Conservation (phyloP, 2,888 invertebrate species). For the Pristionchus mayeri region DNA sequence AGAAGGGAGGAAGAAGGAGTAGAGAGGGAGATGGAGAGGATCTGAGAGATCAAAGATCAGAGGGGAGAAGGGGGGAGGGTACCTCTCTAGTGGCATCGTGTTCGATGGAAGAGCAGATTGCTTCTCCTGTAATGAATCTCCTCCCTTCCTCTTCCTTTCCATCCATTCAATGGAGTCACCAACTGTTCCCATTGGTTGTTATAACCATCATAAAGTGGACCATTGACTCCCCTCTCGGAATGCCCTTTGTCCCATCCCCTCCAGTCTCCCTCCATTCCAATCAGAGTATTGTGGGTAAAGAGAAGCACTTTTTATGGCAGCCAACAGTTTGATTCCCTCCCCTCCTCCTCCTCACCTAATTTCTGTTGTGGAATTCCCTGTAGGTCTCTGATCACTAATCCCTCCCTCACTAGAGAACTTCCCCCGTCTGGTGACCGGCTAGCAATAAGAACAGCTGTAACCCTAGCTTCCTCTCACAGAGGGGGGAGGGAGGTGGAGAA, state of each 20-base stretch:
- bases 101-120: background rate
- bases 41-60: slow-evolving; percentile 4
- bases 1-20: slow-evolving; percentile 32
- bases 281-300: background rate
- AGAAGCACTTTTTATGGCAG: background rate
- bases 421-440: background rate
- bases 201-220: slow-evolving; percentile 7
- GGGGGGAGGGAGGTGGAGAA: background rate
- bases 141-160: no score
- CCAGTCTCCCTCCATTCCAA: no score
- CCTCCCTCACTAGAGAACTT: background rate
- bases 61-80: background rate
- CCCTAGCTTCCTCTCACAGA: slow-evolving; percentile 17
- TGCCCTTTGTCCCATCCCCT: no score
- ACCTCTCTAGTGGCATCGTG: slow-evolving; percentile 20
- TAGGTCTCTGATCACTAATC: background rate
- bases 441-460: slow-evolving; percentile 24
- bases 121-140: slow-evolving; percentile 33
- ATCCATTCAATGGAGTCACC: background rate
- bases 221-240: no score
- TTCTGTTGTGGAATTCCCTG: background rate
- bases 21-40: slow-evolving; percentile 12
- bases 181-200: slow-evolving; percentile 2
- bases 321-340: background rate
- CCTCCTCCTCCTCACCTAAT: background rate